Conservation (phyloP, 2,113 vertebrate genomes). For the Serranochromis macrocephalus region DNA sequence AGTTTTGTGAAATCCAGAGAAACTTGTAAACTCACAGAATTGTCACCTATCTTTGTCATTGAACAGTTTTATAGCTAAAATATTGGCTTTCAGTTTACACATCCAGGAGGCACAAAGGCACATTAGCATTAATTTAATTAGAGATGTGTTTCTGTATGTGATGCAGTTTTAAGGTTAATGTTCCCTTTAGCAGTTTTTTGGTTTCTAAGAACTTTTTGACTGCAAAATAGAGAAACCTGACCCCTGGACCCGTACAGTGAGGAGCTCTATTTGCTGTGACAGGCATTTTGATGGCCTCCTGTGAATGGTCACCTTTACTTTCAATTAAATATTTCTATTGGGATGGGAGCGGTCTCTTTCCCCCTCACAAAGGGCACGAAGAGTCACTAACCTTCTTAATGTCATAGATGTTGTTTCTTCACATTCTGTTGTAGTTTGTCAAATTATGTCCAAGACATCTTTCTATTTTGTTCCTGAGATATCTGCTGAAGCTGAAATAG, state of each 20-base stretch:
- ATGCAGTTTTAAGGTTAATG: neutral
- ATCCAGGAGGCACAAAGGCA: neutral
- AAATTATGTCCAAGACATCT: neutral
- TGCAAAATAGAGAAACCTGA: neutral
- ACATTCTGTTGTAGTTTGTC: neutral
- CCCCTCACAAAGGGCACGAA: fast-evolving
- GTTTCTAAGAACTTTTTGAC: neutral
- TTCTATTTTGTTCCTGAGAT: fast-evolving
- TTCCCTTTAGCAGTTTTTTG: neutral
- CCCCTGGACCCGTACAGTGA: neutral
- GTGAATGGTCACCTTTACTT: neutral
- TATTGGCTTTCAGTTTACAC: neutral
- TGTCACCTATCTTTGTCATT: neutral
- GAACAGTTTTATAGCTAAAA: neutral
- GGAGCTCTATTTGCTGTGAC: neutral
- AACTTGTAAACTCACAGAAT: neutral
- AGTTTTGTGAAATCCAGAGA: neutral
- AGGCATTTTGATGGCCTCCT: neutral
- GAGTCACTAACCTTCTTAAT: neutral
- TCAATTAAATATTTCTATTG: neutral
- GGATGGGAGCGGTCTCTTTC: neutral
- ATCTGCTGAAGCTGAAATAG: neutral
- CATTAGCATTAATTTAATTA: neutral
- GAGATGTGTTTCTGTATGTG: neutral
- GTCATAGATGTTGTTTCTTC: neutral